A percentile compares a stretch with the other conserved stretches of the same genome.
These are phyloP conservation scores for Sebastes hubbsi DNA, from an alignment of 2,797 vertebrate genomes.

Conservation along the genomic window DNA sequence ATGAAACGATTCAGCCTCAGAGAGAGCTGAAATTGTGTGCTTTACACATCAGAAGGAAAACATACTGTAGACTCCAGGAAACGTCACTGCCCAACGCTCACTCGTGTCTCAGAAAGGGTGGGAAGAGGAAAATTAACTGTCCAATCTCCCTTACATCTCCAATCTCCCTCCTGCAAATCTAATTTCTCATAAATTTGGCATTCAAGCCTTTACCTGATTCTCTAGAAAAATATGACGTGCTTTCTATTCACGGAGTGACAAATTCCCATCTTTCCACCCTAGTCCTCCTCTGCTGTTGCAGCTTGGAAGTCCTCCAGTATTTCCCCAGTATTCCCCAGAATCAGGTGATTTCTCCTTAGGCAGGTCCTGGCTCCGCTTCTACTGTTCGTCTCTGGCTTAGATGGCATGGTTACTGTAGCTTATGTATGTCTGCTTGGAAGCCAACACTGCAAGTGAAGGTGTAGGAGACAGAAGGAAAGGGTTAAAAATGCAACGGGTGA, in stretches of 20 bases:
- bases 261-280: constrained; percentile 68
- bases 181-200: constrained; percentile 50
- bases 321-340: constrained; percentile 40
- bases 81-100: constrained; percentile 41
- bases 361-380: constrained; percentile 43
- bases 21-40: constrained; percentile 62
- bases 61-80: constrained; percentile 53
- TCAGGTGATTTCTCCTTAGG: constrained; percentile 53
- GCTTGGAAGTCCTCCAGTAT: constrained; percentile 47
- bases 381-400: constrained; percentile 74
- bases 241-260: constrained; percentile 44
- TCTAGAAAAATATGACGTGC: constrained; percentile 67
- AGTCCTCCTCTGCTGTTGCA: constrained; percentile 35
- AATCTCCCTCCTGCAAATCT: constrained; percentile 30
- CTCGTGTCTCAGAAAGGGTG: constrained; percentile 50
- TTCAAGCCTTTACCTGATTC: constrained; percentile 57
- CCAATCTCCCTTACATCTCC: constrained; percentile 44
- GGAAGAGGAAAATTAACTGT: constrained; percentile 69
- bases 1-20: constrained; percentile 50
- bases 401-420: constrained; percentile 97
- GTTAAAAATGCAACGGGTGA: constrained; percentile 30
- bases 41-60: constrained; percentile 76
- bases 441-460: constrained; percentile 81
- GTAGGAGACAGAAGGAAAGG: constrained; percentile 26
- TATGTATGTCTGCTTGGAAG: constrained; percentile 96